These are phyloP conservation scores for Hyperopisus bebe DNA, from an alignment of 2,113 vertebrate species.

Conservation along the genomic window DNA sequence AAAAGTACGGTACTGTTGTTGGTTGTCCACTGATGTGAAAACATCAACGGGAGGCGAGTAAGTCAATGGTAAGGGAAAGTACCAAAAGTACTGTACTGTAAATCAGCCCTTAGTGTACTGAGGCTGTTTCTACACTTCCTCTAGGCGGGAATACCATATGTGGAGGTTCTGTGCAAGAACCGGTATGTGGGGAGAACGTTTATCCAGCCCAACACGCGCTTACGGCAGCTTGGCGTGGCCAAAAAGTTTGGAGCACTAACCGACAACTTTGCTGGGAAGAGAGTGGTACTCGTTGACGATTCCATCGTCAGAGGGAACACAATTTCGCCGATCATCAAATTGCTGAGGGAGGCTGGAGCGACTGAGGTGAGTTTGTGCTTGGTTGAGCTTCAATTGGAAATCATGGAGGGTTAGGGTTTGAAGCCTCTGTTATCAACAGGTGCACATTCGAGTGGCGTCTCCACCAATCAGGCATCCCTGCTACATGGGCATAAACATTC, in stretches of 20 bases:
- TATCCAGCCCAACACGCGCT: conserved; percentile 93
- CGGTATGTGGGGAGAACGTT: conserved; percentile 94
- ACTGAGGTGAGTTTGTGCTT: conserved; percentile 70
- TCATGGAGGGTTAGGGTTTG: neutral
- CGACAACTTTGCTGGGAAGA: conserved; percentile 91
- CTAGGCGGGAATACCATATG: conserved; percentile 84
- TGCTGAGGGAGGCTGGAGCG: conserved; percentile 91
- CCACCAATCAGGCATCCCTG: conserved; percentile 90
- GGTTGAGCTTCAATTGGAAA: neutral
- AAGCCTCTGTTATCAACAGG: conserved; percentile 54
- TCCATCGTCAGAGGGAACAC: conserved; percentile 97
- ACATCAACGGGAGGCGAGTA: no score
- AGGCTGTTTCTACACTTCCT: conserved; percentile 16
- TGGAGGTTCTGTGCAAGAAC: conserved; percentile 96
- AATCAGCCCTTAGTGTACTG: neutral
- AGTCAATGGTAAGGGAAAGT: neutral
- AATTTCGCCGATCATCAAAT: conserved; percentile 93
- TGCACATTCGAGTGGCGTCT: conserved; percentile 93
- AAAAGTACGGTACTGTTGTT: no score
- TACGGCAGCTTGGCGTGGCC: conserved; percentile 91
- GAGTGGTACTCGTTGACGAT: conserved; percentile 89
- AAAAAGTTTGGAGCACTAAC: conserved; percentile 96
- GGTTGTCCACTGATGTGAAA: no score
- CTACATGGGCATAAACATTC: conserved; percentile 99
- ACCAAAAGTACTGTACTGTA: neutral